Percentiles rank a stretch among this genome's conserved stretches.
These are phyloP conservation scores for Chloropsis hardwickii DNA, from an alignment of 2,113 vertebrate genomes.

Conservation along the genomic window DNA sequence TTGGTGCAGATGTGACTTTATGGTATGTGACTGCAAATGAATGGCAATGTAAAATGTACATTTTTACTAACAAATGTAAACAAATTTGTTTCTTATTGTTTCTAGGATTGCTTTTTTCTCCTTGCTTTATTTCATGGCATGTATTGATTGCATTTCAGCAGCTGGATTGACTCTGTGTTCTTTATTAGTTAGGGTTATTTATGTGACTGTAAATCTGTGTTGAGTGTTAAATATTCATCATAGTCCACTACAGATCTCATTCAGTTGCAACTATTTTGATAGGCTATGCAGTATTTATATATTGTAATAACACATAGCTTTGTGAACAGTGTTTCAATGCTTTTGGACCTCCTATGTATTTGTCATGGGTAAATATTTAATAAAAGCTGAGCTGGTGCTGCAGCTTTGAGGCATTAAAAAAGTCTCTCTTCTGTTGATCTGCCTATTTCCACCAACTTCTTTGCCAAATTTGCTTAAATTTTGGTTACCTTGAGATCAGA, in stretches of 20 bases:
- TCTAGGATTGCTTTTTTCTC: not conserved
- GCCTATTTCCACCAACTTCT: not conserved
- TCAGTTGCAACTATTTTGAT: not conserved
- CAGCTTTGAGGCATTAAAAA: not conserved
- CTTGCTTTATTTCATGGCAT: not conserved
- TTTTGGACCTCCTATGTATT: not conserved
- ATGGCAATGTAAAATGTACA: not conserved
- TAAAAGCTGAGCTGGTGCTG: not conserved
- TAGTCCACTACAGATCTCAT: not conserved
- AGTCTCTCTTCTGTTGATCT: not conserved
- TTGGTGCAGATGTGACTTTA: conserved; percentile 45
- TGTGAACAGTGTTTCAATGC: not conserved
- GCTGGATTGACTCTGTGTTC: not conserved
- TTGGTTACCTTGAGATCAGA: not conserved
- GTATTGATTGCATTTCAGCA: not conserved
- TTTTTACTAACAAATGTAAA: not conserved
- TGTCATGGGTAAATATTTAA: not conserved
- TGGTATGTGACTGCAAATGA: not conserved
- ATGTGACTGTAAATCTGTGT: not conserved
- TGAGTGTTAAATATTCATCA: not conserved
- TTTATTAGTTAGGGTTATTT: not conserved
- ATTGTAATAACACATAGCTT: not conserved
- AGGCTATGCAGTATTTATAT: not conserved
- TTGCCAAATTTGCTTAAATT: not conserved
- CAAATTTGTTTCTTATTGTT: not conserved